Evolutionary conservation across 2,888 invertebrate species (phyloP).

Genomic region (Corbicula japonica): DNA sequence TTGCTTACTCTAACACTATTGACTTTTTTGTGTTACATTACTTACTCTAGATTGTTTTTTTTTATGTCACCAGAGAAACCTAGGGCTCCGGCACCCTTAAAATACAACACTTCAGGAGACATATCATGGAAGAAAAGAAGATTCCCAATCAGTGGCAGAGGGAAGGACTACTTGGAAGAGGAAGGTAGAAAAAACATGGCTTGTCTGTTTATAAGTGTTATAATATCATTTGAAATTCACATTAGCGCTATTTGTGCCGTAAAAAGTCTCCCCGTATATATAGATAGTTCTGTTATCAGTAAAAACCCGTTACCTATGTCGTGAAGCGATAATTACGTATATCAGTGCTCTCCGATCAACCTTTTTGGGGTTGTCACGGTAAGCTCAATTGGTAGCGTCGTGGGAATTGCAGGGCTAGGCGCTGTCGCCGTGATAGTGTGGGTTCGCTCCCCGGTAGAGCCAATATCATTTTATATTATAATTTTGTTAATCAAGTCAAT

Average conservation of each 20-base stretch:
- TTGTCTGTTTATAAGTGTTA: too few relatives aligned
- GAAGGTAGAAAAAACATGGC: constrained; percentile 52
- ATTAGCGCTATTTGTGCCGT: too few relatives aligned
- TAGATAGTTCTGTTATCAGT: too few relatives aligned
- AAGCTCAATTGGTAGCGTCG: too few relatives aligned
- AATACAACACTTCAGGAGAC: constrained; percentile 68
- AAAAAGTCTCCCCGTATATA: too few relatives aligned
- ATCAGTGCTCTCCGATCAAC: neutral
- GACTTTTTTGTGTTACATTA: neutral
- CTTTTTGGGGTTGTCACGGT: too few relatives aligned
- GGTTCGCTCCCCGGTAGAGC: too few relatives aligned
- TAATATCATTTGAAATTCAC: too few relatives aligned
- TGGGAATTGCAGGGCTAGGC: too few relatives aligned
- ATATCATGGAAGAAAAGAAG: constrained; percentile 67
- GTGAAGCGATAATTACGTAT: neutral
- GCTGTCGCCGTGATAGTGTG: too few relatives aligned
- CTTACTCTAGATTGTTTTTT: neutral
- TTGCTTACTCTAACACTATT: neutral
- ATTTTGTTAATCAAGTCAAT: too few relatives aligned
- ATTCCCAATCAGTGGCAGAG: constrained; percentile 69
- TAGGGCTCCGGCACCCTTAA: constrained; percentile 68
- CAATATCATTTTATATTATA: too few relatives aligned
- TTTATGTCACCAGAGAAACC: neutral
- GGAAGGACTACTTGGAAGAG: constrained; percentile 66
- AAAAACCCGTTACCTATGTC: neutral